These are phyloP conservation scores for Calephelis virginiensis DNA, from an alignment of 1,140 invertebrate species.

Conservation along the genomic window DNA sequence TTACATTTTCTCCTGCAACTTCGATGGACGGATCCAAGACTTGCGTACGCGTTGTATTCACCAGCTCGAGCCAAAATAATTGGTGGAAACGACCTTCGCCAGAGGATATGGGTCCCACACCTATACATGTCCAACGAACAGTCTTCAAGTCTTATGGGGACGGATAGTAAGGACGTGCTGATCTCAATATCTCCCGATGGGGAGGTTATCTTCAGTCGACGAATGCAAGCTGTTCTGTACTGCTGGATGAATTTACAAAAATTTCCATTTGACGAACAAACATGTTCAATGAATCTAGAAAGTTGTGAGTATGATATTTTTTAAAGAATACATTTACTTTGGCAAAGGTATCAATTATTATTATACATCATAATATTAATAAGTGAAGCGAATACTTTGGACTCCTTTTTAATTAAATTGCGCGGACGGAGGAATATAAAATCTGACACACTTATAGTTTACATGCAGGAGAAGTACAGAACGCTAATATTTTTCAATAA, in stretches of 20 bases:
- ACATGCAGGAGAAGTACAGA: too few relatives aligned
- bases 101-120: conserved; percentile 89
- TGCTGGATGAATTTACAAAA: conserved; percentile 91
- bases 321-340: too few relatives aligned
- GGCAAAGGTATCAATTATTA: too few relatives aligned
- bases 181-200: conserved; percentile 87
- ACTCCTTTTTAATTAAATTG: too few relatives aligned
- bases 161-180: conserved; percentile 87
- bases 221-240: conserved; percentile 87
- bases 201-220: conserved; percentile 85
- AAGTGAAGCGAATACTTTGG: too few relatives aligned
- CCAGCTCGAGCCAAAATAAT: conserved; percentile 83
- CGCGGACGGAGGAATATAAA: too few relatives aligned
- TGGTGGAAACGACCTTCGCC: conserved; percentile 83
- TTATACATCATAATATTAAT: too few relatives aligned
- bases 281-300: conserved; percentile 87
- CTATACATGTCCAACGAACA: conserved; percentile 89
- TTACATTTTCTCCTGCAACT: conserved; percentile 88
- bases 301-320: conserved; percentile 83
- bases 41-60: conserved; percentile 83
- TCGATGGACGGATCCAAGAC: conserved; percentile 84
- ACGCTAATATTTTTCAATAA: too few relatives aligned
- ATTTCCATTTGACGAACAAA: conserved; percentile 91
- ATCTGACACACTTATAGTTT: too few relatives aligned
- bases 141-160: conserved; percentile 87